Evolutionary conservation across 1,140 invertebrate species (phyloP).

Genomic region (Sarcophaga peregrina): DNA sequence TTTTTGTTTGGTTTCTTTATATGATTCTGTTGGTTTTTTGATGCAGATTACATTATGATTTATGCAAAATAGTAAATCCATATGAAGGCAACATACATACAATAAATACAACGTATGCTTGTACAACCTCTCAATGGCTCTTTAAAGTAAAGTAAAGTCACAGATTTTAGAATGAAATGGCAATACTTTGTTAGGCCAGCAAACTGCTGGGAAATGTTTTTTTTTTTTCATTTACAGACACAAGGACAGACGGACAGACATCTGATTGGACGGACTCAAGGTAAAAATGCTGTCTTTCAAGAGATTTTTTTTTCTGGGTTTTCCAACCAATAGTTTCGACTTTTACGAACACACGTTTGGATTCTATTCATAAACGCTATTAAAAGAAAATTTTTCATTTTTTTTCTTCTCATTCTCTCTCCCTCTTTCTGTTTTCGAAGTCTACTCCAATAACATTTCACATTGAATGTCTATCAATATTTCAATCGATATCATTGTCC

Average conservation of each 20-base stretch:
- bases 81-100: conserved; percentile 63
- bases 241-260: conserved; percentile 3
- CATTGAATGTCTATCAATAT: conserved; percentile 22
- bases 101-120: background rate
- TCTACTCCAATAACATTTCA: conserved; percentile 26
- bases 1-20: conserved; percentile 21
- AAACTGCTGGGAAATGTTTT: background rate
- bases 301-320: too few relatives aligned
- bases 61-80: conserved; percentile 66
- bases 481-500: conserved; percentile 30
- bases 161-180: background rate
- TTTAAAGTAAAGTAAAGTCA: background rate
- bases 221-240: background rate
- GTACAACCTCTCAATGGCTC: background rate
- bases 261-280: too few relatives aligned
- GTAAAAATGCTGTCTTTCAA: too few relatives aligned
- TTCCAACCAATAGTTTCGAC: too few relatives aligned
- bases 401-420: too few relatives aligned
- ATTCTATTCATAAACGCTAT: too few relatives aligned
- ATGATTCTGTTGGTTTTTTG: conserved; percentile 50
- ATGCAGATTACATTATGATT: conserved; percentile 67
- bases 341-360: too few relatives aligned
- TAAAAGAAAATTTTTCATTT: too few relatives aligned
- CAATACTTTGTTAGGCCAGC: background rate
- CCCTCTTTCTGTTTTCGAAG: too few relatives aligned